Evolutionary conservation across 2,888 invertebrate genomes (phyloP), one percentile per base, ranked within the genome.

Genomic region (Yponomeuta cagnagella): DNA sequence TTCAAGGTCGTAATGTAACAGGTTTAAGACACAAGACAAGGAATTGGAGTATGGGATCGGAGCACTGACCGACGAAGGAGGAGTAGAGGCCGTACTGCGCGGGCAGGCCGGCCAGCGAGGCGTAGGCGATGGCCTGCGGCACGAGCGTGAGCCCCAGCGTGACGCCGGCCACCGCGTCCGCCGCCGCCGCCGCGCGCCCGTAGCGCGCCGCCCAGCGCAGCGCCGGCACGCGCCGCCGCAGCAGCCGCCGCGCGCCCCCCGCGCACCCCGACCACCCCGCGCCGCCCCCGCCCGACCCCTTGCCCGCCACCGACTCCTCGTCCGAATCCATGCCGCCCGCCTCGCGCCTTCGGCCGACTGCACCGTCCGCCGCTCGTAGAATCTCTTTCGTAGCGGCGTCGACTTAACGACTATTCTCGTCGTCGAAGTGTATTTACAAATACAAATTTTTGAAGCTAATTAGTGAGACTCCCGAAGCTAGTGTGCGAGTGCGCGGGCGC

Each of bases 31-130:
- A 23, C 23, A 23, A 23, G 23, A 23, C 23, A 43, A 8, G 43
- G 43, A 1, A 43, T 0, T 43, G 1, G 43, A 8, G 5, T 43
- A 43, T 1, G 8, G 1, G 43, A 8, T 8, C 8, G 43, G 52
- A 12, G 52, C 12, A 83, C 81, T 82, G 77, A 83, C 97, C 97
- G 85, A 98, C 94, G 84, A 98, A 97, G 0, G 98, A 95, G 2
- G 98, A 97, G 86, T 98, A 98, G 33, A 99, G 93, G 0, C 98
- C 99, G 89, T 97, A 97, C 93, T 98, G 96, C 48, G 98, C 95
- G 30, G 96, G 95, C 70, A 98, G 90, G 68, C 96, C 95, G 12
- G 98, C 98, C 68, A 98, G 92, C 69, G 96, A 93, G 63, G 98
- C 98, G 85, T 98, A 98, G 15, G 98, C 98, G 77, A 98, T 96